Conservation (phyloP, 2,113 vertebrate species). For the Bubalus kerabau region DNA sequence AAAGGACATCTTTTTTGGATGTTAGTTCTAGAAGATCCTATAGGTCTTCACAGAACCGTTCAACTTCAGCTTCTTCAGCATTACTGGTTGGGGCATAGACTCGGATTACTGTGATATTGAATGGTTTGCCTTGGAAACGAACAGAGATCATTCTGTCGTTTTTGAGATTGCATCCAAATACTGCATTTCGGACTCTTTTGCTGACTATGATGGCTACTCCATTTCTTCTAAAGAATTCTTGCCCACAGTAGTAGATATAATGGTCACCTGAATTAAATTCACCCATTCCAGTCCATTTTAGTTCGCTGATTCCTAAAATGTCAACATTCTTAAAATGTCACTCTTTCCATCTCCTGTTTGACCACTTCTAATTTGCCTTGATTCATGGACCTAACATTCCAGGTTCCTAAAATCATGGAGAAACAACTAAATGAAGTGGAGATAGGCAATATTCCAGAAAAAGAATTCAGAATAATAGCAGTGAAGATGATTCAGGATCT, state of each 20-base stretch:
- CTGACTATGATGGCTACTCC: not conserved
- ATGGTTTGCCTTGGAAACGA: not conserved
- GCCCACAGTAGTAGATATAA: not conserved
- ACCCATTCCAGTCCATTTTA: not conserved
- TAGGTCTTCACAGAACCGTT: accelerated
- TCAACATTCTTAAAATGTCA: not conserved
- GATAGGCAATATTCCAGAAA: not conserved
- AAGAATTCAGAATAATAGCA: not conserved
- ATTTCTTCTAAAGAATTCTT: not conserved
- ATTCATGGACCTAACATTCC: not conserved
- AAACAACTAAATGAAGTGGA: not conserved
- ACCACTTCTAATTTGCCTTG: not conserved
- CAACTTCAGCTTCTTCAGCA: not conserved
- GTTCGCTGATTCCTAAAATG: not conserved
- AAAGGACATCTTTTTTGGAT: not conserved
- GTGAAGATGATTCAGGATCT: not conserved
- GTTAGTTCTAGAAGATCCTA: not conserved
- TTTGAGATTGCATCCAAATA: not conserved
- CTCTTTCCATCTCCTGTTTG: not conserved
- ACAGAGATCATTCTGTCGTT: not conserved
- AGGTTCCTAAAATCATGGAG: not conserved
- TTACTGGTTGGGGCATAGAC: not conserved
- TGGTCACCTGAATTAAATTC: not conserved
- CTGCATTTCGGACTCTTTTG: not conserved
- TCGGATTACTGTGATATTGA: not conserved